These are phyloP conservation scores for Centrocercus urophasianus DNA, from an alignment of 2,113 vertebrate genomes.

Conservation along the genomic window DNA sequence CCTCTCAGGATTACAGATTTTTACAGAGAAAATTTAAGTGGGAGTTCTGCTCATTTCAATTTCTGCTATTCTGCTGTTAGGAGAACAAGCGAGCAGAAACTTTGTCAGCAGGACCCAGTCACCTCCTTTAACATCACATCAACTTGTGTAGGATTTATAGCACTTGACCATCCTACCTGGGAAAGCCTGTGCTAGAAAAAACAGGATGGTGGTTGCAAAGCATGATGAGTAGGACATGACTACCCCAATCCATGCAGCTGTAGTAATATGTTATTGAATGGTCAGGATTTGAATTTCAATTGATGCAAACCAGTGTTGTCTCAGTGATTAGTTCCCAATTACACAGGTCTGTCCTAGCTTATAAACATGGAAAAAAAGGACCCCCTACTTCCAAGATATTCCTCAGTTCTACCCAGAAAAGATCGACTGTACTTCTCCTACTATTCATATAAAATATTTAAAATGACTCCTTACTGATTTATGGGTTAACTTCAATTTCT, in stretches of 20 bases:
- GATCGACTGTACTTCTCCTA: neutral
- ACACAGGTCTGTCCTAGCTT: neutral
- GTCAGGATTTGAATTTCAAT: neutral
- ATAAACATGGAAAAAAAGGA: neutral
- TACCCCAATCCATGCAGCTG: neutral
- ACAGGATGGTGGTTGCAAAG: neutral
- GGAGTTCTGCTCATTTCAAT: neutral
- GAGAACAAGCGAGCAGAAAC: neutral
- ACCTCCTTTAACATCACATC: neutral
- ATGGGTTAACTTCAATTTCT: neutral
- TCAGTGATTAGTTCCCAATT: neutral
- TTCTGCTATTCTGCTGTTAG: neutral
- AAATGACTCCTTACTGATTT: neutral
- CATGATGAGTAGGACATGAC: neutral
- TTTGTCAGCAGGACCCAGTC: neutral
- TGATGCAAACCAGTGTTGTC: neutral
- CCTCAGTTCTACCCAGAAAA: neutral
- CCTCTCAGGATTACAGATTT: neutral
- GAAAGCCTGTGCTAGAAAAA: neutral
- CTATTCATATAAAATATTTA: neutral
- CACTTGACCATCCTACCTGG: accelerated
- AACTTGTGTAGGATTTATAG: accelerated
- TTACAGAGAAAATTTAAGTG: neutral
- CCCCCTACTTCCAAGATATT: neutral
- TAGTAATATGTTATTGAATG: neutral